Evolutionary conservation across 2,113 vertebrate species (phyloP).

Genomic region (Myotis lucifugus): DNA sequence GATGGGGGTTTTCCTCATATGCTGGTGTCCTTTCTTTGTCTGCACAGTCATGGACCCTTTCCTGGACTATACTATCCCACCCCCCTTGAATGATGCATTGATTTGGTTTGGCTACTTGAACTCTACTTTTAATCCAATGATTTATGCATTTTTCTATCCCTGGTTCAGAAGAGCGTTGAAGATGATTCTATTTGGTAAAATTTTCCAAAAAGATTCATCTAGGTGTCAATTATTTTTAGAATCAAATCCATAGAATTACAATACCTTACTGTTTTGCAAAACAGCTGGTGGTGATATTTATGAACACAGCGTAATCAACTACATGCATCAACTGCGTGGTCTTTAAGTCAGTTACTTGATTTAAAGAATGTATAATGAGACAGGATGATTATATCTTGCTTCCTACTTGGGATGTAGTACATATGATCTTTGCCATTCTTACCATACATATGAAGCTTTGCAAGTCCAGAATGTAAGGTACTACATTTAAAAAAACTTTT

Average conservation of each 20-base stretch:
- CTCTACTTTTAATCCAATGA: slow-evolving; percentile 88
- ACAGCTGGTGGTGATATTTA: not conserved
- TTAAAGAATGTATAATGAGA: not conserved
- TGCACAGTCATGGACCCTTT: slow-evolving; percentile 86
- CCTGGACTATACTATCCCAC: slow-evolving; percentile 82
- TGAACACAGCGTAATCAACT: not conserved
- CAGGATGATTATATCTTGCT: not conserved
- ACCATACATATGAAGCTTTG: not conserved
- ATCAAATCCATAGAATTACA: slow-evolving; percentile 31
- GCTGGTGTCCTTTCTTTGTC: slow-evolving; percentile 90
- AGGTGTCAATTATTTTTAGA: slow-evolving; percentile 82
- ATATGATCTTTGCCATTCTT: not conserved
- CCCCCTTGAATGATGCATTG: slow-evolving; percentile 83
- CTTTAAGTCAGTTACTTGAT: slow-evolving; percentile 7
- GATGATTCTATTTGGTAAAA: slow-evolving; percentile 86
- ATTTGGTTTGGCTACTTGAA: slow-evolving; percentile 91
- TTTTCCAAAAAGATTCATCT: slow-evolving; percentile 86
- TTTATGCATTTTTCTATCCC: slow-evolving; percentile 90
- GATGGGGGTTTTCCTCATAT: slow-evolving; percentile 88
- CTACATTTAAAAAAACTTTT: not conserved
- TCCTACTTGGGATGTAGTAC: not conserved
- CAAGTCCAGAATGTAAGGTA: not conserved
- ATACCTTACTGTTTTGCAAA: not conserved
- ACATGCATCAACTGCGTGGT: fast-evolving
- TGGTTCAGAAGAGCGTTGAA: slow-evolving; percentile 90